phyloP scores from a whole-genome alignment of 2,113 vertebrate genomes.

The Myxocyprinus asiaticus region DNA sequence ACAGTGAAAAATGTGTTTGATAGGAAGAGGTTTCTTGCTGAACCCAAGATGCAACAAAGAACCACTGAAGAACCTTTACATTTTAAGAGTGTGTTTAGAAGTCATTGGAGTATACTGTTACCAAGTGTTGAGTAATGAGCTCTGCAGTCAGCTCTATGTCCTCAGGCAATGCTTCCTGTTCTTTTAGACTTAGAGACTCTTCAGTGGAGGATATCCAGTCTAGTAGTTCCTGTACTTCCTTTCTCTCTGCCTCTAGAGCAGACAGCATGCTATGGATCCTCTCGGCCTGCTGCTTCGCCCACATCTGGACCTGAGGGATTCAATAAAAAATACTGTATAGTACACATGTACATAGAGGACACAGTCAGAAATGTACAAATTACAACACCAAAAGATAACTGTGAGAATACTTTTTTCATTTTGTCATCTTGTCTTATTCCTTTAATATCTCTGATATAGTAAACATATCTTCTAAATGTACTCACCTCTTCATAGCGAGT shows the following conservation, averaged over 20 bases:
- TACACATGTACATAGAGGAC: too few relatives aligned
- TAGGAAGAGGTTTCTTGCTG: too few relatives aligned
- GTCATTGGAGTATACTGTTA: constrained; percentile 48
- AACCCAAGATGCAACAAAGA: neutral
- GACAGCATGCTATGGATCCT: constrained; percentile 69
- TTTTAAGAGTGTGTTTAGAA: neutral
- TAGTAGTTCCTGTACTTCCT: constrained; percentile 68
- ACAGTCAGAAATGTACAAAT: too few relatives aligned
- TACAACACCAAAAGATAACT: too few relatives aligned
- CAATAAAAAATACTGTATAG: neutral
- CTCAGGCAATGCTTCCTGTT: constrained; percentile 74
- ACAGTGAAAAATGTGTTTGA: too few relatives aligned
- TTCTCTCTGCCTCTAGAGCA: constrained; percentile 69
- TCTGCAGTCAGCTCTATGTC: constrained; percentile 71
- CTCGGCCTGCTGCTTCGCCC: constrained; percentile 81
- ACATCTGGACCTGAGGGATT: constrained; percentile 72
- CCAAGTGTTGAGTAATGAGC: constrained; percentile 76
- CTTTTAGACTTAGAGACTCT: constrained; percentile 76
- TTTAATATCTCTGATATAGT: too few relatives aligned
- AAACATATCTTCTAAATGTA: too few relatives aligned
- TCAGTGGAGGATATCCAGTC: constrained; percentile 81
- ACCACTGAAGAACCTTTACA: neutral
- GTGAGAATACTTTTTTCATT: too few relatives aligned
- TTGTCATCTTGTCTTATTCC: too few relatives aligned
- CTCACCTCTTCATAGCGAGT: constrained; percentile 86